These are phyloP conservation scores for Ptilorrhoa leucosticta DNA, from an alignment of 2,113 vertebrate genomes.

Conservation along the genomic window DNA sequence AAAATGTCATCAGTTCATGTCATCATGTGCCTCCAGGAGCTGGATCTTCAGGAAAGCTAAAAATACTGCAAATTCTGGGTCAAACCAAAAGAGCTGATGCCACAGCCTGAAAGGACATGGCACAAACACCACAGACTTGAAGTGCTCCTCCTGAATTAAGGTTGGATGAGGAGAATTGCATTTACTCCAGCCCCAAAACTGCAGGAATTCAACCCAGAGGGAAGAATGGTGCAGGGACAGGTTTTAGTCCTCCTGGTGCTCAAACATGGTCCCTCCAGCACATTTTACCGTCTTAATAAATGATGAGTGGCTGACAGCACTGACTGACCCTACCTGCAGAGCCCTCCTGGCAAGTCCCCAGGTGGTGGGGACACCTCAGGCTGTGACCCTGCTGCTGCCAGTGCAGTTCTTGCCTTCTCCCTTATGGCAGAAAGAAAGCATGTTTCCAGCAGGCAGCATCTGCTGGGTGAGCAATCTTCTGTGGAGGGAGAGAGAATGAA, in stretches of 20 bases:
- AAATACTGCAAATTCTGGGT: background rate
- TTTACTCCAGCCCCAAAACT: background rate
- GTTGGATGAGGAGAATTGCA: fast-evolving
- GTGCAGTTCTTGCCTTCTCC: background rate
- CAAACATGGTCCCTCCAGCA: background rate
- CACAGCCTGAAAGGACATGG: background rate
- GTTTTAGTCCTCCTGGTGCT: background rate
- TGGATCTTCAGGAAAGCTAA: background rate
- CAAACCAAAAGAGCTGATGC: background rate
- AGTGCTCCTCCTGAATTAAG: background rate
- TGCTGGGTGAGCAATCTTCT: background rate
- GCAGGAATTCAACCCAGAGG: background rate
- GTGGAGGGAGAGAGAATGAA: background rate
- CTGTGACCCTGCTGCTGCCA: background rate
- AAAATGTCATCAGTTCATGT: background rate
- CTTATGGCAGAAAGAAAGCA: background rate
- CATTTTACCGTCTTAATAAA: background rate
- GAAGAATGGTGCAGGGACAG: background rate
- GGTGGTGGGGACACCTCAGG: background rate
- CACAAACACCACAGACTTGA: background rate
- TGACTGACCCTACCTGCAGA: background rate
- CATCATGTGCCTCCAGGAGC: background rate
- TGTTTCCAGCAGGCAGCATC: background rate
- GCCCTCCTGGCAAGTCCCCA: background rate
- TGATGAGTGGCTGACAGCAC: background rate